phyloP scores from a whole-genome alignment of 2,888 invertebrate genomes.

The Hetaerina titia region DNA sequence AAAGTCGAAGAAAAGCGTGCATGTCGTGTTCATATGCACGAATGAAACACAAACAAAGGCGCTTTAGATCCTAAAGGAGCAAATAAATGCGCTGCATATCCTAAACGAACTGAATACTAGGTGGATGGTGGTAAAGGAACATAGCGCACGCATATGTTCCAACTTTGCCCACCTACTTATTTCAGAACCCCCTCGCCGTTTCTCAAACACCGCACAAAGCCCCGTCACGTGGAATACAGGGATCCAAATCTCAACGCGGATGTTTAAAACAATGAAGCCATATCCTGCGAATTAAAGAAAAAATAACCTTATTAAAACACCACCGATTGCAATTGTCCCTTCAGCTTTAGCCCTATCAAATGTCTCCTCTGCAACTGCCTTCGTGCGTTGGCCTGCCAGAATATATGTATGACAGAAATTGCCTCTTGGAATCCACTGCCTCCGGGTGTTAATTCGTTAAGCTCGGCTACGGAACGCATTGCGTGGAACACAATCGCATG shows the following conservation, averaged over 20 bases:
- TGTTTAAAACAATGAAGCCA: neutral
- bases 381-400: neutral
- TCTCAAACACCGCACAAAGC: neutral
- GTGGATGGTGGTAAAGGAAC: neutral
- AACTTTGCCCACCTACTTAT: neutral
- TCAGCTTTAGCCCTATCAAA: neutral
- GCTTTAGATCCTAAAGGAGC: neutral
- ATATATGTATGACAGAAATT: neutral
- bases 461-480: neutral
- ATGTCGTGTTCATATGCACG: neutral
- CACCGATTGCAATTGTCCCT: neutral
- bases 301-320: neutral
- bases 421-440: neutral
- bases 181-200: neutral
- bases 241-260: neutral
- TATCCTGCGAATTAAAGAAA: neutral
- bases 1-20: neutral
- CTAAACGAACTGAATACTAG: neutral
- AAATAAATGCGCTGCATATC: too few species aligned
- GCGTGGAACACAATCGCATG: neutral
- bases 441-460: slow-evolving; percentile 13
- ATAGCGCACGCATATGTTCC: neutral
- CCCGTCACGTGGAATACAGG: neutral
- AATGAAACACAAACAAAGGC: neutral
- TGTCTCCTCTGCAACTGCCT: neutral